Conservation (phyloP, 2,797 vertebrate species). For the Sylvia borin region DNA sequence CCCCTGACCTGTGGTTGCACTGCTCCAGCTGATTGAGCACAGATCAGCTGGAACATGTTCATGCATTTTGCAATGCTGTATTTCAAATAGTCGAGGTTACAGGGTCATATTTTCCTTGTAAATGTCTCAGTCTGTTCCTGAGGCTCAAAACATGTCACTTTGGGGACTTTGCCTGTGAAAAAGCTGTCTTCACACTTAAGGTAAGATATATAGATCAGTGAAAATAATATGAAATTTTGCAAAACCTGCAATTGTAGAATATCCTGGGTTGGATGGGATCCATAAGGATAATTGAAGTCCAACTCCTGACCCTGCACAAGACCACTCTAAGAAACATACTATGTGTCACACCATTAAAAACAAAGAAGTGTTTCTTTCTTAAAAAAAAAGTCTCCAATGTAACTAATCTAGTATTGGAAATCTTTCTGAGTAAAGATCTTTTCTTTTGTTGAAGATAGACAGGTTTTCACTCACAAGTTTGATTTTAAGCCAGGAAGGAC, state of each 20-base stretch:
- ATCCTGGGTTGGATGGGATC: neutral
- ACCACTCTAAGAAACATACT: neutral
- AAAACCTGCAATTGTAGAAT: neutral
- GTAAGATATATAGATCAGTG: neutral
- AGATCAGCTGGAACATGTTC: neutral
- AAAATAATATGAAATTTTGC: neutral
- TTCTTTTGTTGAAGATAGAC: neutral
- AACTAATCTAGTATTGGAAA: neutral
- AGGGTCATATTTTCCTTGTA: neutral
- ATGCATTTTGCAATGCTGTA: neutral
- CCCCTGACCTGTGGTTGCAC: neutral
- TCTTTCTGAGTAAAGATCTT: neutral
- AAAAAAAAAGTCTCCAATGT: neutral
- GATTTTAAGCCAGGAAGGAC: constrained; percentile 20
- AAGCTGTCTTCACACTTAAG: neutral
- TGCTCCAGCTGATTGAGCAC: neutral
- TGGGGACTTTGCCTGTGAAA: neutral
- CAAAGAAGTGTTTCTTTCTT: neutral
- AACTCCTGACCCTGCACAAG: neutral
- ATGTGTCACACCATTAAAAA: neutral
- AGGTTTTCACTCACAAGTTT: constrained; percentile 1
- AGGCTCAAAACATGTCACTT: neutral
- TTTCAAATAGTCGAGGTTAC: neutral
- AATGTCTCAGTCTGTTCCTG: neutral
- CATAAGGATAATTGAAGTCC: neutral